Evolutionary conservation across 1,140 invertebrate genomes (phyloP).

Genomic region (Cydia amplana): DNA sequence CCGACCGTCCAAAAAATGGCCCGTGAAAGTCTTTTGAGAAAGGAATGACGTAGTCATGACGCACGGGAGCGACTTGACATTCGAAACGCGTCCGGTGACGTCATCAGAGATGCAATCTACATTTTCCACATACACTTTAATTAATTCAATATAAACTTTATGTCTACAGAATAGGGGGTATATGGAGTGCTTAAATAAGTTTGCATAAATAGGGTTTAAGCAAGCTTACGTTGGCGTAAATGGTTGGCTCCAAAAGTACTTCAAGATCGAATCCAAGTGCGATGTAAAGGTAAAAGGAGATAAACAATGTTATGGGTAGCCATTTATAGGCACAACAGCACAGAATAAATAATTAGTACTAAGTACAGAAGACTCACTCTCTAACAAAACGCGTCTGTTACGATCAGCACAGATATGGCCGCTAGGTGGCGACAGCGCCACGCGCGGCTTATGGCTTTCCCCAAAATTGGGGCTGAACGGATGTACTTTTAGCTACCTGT

Average conservation of each 20-base stretch:
- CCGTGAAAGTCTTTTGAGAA: constrained; percentile 51
- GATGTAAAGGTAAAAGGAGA: constrained; percentile 21
- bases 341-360: too few relatives aligned
- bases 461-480: too few relatives aligned
- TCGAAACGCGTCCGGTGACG: constrained; percentile 59
- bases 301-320: constrained; percentile 18
- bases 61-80: constrained; percentile 48
- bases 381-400: too few relatives aligned
- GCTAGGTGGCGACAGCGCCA: too few relatives aligned
- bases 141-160: neutral
- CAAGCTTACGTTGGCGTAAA: constrained; percentile 20
- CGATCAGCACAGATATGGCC: too few relatives aligned
- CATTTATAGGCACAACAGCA: constrained; percentile 14
- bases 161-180: neutral
- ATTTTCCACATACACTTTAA: neutral
- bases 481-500: too few relatives aligned
- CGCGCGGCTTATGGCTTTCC: too few relatives aligned
- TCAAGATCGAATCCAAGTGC: neutral
- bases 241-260: constrained; percentile 6
- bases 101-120: constrained; percentile 42
- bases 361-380: too few relatives aligned
- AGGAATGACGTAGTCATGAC: constrained; percentile 59
- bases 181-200: neutral
- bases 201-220: neutral
- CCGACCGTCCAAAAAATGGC: constrained; percentile 43